Evolutionary conservation across 2,888 invertebrate species (phyloP).

Genomic region (Drosophila anomalata): DNA sequence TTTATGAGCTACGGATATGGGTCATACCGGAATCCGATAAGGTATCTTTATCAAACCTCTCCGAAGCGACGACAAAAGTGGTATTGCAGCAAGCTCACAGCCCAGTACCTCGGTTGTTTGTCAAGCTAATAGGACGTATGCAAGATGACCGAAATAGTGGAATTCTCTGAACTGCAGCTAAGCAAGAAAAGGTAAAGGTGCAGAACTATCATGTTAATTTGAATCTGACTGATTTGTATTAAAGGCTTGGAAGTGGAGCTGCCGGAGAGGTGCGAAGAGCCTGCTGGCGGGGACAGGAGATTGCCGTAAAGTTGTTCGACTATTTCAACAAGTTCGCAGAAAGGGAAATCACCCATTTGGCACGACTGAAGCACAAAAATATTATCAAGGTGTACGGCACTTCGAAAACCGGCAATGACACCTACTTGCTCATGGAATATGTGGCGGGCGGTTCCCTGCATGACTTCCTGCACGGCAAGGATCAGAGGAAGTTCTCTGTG

Average conservation of each 20-base stretch:
- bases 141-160: constrained; percentile 7
- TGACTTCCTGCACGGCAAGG: not conserved
- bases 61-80: not conserved
- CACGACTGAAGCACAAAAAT: constrained; percentile 12
- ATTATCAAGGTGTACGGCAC: constrained; percentile 11
- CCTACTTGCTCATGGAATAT: constrained; percentile 26
- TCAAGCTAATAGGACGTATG: not conserved
- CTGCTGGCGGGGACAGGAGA: constrained; percentile 1
- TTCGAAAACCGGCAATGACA: not conserved
- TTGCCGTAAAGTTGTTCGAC: constrained; percentile 18
- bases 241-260: constrained; percentile 11
- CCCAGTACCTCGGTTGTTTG: constrained; percentile 8
- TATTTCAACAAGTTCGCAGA: not conserved
- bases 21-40: constrained; percentile 20
- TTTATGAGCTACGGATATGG: not conserved
- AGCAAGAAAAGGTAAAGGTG: not conserved
- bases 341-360: constrained; percentile 20
- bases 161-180: constrained; percentile 10
- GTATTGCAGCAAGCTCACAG: not conserved
- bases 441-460: constrained; percentile 15
- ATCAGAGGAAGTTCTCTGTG: constrained; percentile 9
- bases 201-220: not conserved
- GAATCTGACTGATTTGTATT: not conserved
- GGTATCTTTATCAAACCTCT: constrained; percentile 8
- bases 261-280: constrained; percentile 5